Percentiles rank a stretch among this genome's conserved stretches.
Evolutionary conservation across 2,888 invertebrate genomes (phyloP).

Genomic region (Tipula vernalis): DNA sequence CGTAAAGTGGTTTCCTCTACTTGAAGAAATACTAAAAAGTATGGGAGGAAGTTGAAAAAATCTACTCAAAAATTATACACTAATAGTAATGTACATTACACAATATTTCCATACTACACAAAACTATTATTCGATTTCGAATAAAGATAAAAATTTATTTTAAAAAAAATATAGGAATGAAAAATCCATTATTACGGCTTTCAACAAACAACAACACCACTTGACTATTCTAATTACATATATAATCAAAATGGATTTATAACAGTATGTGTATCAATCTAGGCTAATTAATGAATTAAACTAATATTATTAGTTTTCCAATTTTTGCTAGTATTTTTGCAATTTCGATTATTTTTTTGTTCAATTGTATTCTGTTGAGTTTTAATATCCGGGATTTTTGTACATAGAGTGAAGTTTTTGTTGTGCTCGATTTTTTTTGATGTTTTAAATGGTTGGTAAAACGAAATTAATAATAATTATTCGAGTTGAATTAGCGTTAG

Average conservation of each 20-base stretch:
- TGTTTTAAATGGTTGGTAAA: neutral
- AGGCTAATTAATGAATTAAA: neutral
- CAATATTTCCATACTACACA: neutral
- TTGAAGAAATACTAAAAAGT: neutral
- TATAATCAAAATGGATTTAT: neutral
- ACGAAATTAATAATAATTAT: neutral
- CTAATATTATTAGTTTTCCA: neutral
- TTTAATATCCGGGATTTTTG: neutral
- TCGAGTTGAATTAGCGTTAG: neutral
- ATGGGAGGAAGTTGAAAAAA: neutral
- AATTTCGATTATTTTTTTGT: neutral
- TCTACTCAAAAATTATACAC: neutral
- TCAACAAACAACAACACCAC: neutral
- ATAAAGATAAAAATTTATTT: neutral
- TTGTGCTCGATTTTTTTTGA: neutral
- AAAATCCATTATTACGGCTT: neutral
- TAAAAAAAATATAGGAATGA: neutral
- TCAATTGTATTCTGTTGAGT: neutral
- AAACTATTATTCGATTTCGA: neutral
- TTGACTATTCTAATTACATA: neutral
- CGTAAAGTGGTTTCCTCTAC: neutral
- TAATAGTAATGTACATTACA: neutral
- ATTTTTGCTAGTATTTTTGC: neutral
- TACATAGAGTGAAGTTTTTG: neutral
- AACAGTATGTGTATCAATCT: neutral